Evolutionary conservation across 2,113 vertebrate genomes (phyloP).

Genomic region (Myocastor coypus): DNA sequence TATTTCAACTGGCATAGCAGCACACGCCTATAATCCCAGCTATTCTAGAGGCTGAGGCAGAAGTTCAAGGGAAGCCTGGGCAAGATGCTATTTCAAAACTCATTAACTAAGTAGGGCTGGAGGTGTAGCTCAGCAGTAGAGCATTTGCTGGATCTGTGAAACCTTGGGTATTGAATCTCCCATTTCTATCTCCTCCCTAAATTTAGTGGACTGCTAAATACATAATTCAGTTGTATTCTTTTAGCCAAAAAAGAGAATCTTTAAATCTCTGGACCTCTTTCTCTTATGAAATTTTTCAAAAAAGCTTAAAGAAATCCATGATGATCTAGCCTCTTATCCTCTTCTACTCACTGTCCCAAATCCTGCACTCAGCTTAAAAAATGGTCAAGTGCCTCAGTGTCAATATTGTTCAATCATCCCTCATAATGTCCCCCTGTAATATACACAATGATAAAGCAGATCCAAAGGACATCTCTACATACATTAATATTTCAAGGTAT

Average conservation of each 20-base stretch:
- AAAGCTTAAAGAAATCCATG: conserved; percentile 16
- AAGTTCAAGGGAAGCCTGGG: background rate
- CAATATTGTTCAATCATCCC: background rate
- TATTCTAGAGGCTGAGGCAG: background rate
- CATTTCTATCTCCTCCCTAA: background rate
- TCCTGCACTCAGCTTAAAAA: background rate
- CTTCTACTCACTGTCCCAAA: background rate
- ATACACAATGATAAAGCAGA: conserved; percentile 6
- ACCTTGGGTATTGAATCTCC: background rate
- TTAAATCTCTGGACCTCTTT: conserved; percentile 1
- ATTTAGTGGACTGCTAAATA: background rate
- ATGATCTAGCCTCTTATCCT: background rate
- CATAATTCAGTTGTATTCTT: conserved; percentile 25
- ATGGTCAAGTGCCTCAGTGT: background rate
- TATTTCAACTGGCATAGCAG: background rate
- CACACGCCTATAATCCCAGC: background rate
- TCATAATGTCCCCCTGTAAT: background rate
- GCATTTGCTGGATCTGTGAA: background rate
- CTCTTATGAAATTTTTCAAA: conserved; percentile 22
- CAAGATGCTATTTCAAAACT: background rate
- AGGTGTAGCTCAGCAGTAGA: background rate
- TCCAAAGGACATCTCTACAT: background rate
- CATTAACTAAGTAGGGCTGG: background rate
- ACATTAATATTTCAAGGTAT: conserved; percentile 10
- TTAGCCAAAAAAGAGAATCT: background rate